These are phyloP conservation scores for Vandiemenella viatica DNA, from an alignment of 2,888 invertebrate genomes.

Conservation along the genomic window DNA sequence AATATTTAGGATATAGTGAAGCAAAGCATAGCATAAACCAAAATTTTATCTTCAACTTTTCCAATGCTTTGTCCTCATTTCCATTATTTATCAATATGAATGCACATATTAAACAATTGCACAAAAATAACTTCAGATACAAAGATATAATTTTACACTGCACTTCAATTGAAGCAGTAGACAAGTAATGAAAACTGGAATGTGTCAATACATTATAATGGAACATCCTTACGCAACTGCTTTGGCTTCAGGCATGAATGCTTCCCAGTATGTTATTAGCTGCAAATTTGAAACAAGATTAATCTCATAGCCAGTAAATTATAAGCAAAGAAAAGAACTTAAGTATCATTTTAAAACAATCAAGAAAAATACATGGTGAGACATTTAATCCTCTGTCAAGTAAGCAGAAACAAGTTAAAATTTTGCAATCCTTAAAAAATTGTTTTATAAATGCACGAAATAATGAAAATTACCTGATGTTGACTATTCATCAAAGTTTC, in stretches of 20 bases:
- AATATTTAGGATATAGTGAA: too few relatives aligned
- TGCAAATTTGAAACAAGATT: constrained; percentile 29
- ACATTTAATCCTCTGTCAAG: not conserved
- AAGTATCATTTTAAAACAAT: not conserved
- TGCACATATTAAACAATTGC: too few relatives aligned
- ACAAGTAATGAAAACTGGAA: too few relatives aligned
- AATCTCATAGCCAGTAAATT: not conserved
- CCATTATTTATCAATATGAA: too few relatives aligned
- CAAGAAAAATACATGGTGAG: not conserved
- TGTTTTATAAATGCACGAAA: constrained; percentile 17
- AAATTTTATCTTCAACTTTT: too few relatives aligned
- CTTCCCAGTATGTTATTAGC: constrained; percentile 89
- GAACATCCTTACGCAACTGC: constrained; percentile 72
- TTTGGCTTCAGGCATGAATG: constrained; percentile 88
- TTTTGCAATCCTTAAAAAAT: constrained; percentile 16
- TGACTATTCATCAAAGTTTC: constrained; percentile 91
- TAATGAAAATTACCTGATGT: constrained; percentile 85
- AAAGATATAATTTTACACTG: too few relatives aligned
- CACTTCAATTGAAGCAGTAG: too few relatives aligned
- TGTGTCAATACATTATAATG: too few relatives aligned
- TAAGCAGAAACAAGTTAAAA: not conserved
- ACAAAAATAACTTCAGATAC: too few relatives aligned
- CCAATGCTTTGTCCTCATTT: too few relatives aligned
- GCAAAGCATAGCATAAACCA: too few relatives aligned
- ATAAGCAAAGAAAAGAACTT: not conserved